Conservation (phyloP, 2,797 vertebrate genomes). For the Aphelocoma californica region DNA sequence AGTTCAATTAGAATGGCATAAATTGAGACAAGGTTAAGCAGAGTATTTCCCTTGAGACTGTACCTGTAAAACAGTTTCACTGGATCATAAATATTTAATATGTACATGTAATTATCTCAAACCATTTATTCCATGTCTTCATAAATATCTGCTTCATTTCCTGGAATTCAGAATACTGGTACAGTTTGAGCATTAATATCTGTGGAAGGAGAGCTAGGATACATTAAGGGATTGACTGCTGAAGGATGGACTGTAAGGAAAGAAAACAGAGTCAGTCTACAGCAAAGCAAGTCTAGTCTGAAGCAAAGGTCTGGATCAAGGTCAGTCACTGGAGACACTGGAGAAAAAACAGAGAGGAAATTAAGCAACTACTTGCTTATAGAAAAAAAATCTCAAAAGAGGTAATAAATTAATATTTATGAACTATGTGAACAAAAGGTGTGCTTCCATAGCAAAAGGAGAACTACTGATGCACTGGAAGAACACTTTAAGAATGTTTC, state of each 20-base stretch:
- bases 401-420: neutral
- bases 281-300: neutral
- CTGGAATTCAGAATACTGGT: neutral
- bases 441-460: neutral
- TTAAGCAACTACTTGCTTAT: neutral
- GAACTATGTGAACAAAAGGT: neutral
- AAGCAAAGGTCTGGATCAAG: neutral
- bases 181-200: neutral
- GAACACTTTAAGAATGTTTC: neutral
- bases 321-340: neutral
- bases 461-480: neutral
- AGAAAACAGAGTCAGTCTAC: neutral
- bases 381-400: neutral
- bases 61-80: slow-evolving; percentile 64
- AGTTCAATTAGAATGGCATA: slow-evolving; percentile 86
- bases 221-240: neutral
- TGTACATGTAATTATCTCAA: neutral
- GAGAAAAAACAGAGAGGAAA: neutral
- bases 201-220: neutral
- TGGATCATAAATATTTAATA: neutral
- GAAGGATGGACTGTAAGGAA: neutral
- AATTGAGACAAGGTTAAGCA: slow-evolving; percentile 83
- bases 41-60: slow-evolving; percentile 80
- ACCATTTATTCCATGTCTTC: neutral
- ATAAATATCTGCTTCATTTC: neutral